Base-by-base conservation (phyloP, 1,140 invertebrate species). In the Anoplolepis gracilipes region DNA sequence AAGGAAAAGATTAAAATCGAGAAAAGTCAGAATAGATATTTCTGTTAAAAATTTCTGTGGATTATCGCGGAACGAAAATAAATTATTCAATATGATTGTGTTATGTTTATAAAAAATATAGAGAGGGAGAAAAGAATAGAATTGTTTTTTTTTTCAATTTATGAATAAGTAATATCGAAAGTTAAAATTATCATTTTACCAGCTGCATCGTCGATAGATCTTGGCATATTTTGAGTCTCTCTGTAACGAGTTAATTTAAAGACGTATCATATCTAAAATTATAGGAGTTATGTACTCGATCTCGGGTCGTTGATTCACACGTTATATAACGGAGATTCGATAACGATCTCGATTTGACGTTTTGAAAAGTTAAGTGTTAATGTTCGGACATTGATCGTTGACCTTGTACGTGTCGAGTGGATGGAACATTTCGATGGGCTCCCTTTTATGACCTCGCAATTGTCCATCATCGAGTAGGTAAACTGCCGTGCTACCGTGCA, bases 271-370 rank as follows among this genome's bases (percentile, higher is more conserved):
- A 69, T 5, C 42, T 69, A 8, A 79, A 53, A 79, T 79, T 79
- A 79, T 36, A 55, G 62, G 42, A 69, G 22, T 46, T 25, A 19
- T 67, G 13, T 79, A 39, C 39, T 79, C 36, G 42, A 78, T 67
- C 62, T 42, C 22, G 7, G 76, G 4, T 64, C 59, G 75, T 53
- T 79, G 33, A 69, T 69, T 79, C 42, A 16, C 76, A 36, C 30
- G 30, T 79, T 79, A 79, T 55, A n/a, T 67, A 79, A 79, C 42
- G 76, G 28, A 19, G 59, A 77, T 69, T 53, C 62, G 76, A 25
- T 69, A 79, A 79, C 46, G 59, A 77, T 69, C 30, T 53, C 7
- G n/a, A n/a, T 69, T 42, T 16, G 57, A 77, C 75, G 62, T 79
- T 79, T 53, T 28, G 30, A 79, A 69, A 46, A 36, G n/a, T n/a